These are phyloP conservation scores for Nebria salina DNA, from an alignment of 2,888 invertebrate genomes.

Conservation along the genomic window DNA sequence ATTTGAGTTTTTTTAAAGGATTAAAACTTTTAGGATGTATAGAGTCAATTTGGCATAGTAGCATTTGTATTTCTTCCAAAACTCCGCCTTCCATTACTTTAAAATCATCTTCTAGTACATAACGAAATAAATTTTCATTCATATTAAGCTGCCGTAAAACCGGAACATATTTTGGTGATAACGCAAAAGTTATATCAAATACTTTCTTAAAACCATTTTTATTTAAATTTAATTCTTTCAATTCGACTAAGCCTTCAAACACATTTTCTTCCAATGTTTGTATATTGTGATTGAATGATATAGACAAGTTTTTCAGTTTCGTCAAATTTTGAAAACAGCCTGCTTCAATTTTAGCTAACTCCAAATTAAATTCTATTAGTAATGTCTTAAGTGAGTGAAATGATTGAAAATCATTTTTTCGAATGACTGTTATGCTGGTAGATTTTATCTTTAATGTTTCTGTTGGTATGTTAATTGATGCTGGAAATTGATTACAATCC, in stretches of 20 bases:
- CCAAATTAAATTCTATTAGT: conserved; percentile 67
- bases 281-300: conserved; percentile 67
- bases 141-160: conserved; percentile 63
- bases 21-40: conserved; percentile 65
- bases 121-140: conserved; percentile 66
- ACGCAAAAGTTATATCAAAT: conserved; percentile 61
- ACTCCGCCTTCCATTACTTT: conserved; percentile 62
- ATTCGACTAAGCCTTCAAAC: conserved; percentile 66
- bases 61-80: conserved; percentile 64
- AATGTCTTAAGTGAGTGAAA: conserved; percentile 62
- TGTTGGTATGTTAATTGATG: conserved; percentile 19
- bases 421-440: conserved; percentile 53
- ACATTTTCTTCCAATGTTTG: conserved; percentile 61
- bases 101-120: conserved; percentile 63
- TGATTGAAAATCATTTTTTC: conserved; percentile 61
- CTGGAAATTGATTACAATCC: conserved; percentile 17
- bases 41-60: conserved; percentile 66
- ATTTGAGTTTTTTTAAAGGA: conserved; percentile 62
- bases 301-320: conserved; percentile 65
- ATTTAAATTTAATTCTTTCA: conserved; percentile 65
- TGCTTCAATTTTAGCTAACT: conserved; percentile 64
- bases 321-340: conserved; percentile 65
- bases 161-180: conserved; percentile 63
- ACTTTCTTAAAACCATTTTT: conserved; percentile 68
- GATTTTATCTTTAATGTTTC: conserved; percentile 27